Evolutionary conservation across 2,797 vertebrate genomes (phyloP), one percentile per base, ranked within the genome.

Genomic region (Sebastiscus albofasciatus): DNA sequence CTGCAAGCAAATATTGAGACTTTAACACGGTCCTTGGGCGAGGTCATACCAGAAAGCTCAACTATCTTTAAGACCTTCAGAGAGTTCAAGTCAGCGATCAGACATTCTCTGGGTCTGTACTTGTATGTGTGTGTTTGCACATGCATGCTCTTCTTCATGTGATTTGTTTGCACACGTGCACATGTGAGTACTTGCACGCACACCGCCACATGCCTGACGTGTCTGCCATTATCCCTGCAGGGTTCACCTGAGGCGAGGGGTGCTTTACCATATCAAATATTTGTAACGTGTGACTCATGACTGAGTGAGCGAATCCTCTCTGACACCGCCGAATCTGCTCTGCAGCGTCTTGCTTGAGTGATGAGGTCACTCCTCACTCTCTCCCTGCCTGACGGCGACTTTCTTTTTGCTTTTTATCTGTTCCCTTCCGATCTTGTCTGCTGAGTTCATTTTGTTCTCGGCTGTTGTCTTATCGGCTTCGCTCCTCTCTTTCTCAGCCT

Each of bases 301-400:
- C 22, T 69, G 75, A 75, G 49, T 46, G 76, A 82, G 78, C 8
- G 26, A 42, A 69, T 75, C 31, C 46, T 82, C 75, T 22, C 20
- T 72, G 73, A 76, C 70, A 34, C 67, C 8, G 80, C 67, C 46
- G 77, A 69, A 73, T 34, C 75, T 76, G 79, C 77, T 79, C 60
- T 18, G 83, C 67, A 24, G 72, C 31, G 27, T 54, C 66, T 58
- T 3, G 26, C 26, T 54, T 29, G 76, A 80, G 24, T 5, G 80
- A 76, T 77, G 84, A 89, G 69, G 82, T 88, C 84, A 81, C 59
- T 72, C 55, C 71, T 80, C 58, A 1, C 49, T 67, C 73, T 69
- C 52, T 4, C 22, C 54, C 68, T 68, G 54, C 54, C 64, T 74
- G 69, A 80, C 80, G 60, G 77, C 31, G 3, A 34, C 70, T 67